phyloP scores from a whole-genome alignment of 2,797 vertebrate species.

The Gambelia wislizenii region DNA sequence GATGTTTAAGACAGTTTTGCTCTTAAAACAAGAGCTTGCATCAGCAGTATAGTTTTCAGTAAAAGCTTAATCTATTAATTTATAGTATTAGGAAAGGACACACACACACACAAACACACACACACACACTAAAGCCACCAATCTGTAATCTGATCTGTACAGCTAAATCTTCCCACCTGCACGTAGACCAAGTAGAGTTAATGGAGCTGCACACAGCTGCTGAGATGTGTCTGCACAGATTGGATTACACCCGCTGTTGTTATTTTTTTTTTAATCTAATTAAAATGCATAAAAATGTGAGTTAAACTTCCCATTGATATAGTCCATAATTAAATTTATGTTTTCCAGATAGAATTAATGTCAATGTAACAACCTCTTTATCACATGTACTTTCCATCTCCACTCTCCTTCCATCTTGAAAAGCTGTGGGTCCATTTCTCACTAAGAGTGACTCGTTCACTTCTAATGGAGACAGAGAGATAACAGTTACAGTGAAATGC shows the following conservation, averaged over 20 bases:
- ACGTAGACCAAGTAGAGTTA: slow-evolving; percentile 31
- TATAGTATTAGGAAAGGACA: slow-evolving; percentile 39
- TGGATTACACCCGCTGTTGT: not conserved
- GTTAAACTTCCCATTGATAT: not conserved
- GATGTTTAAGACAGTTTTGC: not conserved
- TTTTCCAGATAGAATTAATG: not conserved
- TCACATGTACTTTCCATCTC: not conserved
- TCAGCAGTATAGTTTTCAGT: not conserved
- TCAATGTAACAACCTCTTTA: not conserved
- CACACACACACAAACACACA: too few relatives aligned
- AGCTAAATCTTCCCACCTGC: not conserved
- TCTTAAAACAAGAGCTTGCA: slow-evolving; percentile 18
- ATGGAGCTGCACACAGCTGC: slow-evolving; percentile 11
- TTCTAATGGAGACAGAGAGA: not conserved
- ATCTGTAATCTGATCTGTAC: slow-evolving; percentile 30
- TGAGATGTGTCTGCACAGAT: slow-evolving; percentile 4
- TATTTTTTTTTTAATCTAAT: slow-evolving; percentile 12
- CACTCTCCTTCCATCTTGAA: not conserved
- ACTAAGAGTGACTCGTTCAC: too few relatives aligned
- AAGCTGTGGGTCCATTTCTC: not conserved
- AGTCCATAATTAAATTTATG: slow-evolving; percentile 21
- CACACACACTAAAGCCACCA: not conserved
- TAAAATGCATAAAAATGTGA: slow-evolving; percentile 21
- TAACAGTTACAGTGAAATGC: not conserved
- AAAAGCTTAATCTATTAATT: slow-evolving; percentile 31